Conservation (phyloP, 30 jellyfish, hydroid and myxozoan genomes). For the Hydra vulgaris region DNA sequence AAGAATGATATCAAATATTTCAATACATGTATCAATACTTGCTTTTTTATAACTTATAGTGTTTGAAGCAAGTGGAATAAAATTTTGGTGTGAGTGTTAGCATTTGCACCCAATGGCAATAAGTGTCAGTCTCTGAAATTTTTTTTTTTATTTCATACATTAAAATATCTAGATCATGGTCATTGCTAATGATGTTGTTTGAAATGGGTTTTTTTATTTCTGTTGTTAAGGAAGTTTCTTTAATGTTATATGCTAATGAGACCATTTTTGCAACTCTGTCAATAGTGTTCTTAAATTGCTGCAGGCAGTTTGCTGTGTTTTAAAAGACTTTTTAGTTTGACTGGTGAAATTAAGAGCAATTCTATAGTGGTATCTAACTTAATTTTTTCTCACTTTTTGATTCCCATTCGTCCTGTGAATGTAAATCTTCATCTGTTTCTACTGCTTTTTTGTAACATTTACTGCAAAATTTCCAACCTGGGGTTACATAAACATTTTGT, state of each 20-base stretch:
- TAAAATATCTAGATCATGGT: neutral
- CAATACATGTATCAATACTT: too few relatives aligned
- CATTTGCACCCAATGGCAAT: neutral
- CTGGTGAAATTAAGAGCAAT: neutral
- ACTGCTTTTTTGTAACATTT: neutral
- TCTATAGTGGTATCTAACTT: neutral
- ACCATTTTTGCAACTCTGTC: neutral
- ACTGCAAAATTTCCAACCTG: neutral
- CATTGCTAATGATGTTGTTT: neutral
- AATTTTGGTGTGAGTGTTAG: neutral
- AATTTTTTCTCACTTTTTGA: neutral
- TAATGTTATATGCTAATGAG: neutral
- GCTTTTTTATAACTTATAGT: too few relatives aligned
- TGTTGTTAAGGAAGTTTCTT: neutral
- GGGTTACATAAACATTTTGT: neutral
- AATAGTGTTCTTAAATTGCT: neutral
- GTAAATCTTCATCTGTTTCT: neutral
- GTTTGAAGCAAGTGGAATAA: too few relatives aligned
- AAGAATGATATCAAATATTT: too few relatives aligned
- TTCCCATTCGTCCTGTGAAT: neutral
- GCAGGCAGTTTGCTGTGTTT: neutral
- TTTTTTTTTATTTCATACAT: neutral
- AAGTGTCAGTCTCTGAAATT: neutral
- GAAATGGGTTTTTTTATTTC: neutral
- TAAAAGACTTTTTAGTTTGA: neutral